Conservation (phyloP, 2,797 vertebrate species). For the Lutjanus argentimaculatus region DNA sequence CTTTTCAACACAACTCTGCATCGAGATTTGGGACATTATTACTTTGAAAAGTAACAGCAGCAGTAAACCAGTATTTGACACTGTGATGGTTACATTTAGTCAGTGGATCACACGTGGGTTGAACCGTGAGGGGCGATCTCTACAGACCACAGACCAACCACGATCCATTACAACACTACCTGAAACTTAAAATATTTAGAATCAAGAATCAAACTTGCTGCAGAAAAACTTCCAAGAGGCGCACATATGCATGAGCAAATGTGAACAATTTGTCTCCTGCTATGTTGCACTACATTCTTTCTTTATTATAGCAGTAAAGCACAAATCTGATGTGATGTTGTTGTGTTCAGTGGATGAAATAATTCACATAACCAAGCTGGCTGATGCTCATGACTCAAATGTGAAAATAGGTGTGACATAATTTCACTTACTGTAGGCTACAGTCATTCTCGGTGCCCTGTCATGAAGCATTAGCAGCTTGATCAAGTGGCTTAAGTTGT, state of each 20-base stretch:
- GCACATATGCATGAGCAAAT: background rate
- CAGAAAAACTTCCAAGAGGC: background rate
- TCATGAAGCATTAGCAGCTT: constrained; percentile 44
- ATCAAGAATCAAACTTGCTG: background rate
- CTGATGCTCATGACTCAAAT: constrained; percentile 37
- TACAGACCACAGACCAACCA: no score
- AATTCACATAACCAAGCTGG: background rate
- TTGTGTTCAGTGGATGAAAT: constrained; percentile 4
- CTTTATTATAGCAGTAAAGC: background rate
- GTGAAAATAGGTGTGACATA: constrained; percentile 41
- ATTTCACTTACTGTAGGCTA: constrained; percentile 39
- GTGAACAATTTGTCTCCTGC: background rate
- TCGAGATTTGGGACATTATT: no score
- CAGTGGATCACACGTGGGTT: no score
- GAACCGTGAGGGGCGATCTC: no score
- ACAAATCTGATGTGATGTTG: constrained; percentile 1
- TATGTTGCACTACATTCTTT: background rate
- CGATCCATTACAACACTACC: no score
- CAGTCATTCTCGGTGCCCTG: constrained; percentile 27
- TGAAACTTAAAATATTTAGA: background rate
- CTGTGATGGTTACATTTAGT: no score
- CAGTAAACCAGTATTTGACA: no score
- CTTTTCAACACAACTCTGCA: no score
- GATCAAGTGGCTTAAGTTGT: constrained; percentile 31
- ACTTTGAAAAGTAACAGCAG: no score